Conservation (phyloP, 2,113 vertebrate species). For the Mus spicilegus region DNA sequence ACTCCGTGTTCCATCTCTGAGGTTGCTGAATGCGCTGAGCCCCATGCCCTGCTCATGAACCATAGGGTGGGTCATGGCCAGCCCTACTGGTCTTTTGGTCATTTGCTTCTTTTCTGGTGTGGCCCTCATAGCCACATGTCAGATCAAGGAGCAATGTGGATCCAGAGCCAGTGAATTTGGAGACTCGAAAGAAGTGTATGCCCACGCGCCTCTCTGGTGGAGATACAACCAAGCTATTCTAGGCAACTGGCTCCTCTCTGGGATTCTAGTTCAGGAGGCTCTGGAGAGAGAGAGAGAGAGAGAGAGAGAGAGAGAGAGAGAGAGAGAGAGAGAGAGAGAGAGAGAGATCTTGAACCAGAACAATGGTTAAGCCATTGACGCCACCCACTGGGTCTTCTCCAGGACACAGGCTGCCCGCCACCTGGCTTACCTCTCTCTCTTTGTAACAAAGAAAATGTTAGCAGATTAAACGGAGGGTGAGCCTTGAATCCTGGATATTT, state of each 20-base stretch:
- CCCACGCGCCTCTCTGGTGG: no score
- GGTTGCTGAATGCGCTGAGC: not conserved
- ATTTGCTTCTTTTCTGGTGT: fast-evolving
- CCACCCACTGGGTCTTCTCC: no score
- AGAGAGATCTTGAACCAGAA: not conserved
- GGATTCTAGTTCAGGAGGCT: not conserved
- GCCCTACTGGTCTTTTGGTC: no score
- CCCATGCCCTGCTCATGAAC: not conserved
- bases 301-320: not conserved
- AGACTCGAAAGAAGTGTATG: not conserved
- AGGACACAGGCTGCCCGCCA: not conserved
- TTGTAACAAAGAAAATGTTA: not conserved
- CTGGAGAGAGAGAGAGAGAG: not conserved
- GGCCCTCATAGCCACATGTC: no score
- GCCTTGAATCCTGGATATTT: not conserved
- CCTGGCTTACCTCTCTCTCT: not conserved
- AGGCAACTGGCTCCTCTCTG: not conserved
- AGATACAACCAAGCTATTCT: not conserved
- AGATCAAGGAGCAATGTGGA: not conserved
- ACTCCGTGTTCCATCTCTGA: not conserved
- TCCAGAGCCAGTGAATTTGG: fast-evolving
- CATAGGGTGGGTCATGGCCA: no score
- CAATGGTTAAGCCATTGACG: not conserved
- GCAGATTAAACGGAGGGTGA: no score
- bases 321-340: no score